Evolutionary conservation across 2,797 vertebrate genomes (phyloP), one percentile per base, ranked within the genome.

Genomic region (Natrix natrix): DNA sequence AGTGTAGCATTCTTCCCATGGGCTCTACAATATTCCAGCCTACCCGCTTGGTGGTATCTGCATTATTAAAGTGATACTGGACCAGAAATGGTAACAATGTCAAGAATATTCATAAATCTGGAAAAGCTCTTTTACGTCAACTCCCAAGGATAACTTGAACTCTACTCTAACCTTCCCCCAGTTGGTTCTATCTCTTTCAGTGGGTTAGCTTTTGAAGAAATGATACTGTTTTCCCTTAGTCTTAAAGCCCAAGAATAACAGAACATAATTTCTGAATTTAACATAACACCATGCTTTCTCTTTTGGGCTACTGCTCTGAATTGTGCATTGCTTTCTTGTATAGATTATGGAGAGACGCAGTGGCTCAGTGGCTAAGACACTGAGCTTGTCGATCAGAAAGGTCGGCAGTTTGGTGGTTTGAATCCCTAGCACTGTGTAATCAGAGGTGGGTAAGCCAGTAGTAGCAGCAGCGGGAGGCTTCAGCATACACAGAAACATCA

Each of bases 121-220:
- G 88, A 61, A 54, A 78, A 69, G 4, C 60, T 37, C 28, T n/a
- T n/a, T 56, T 90, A 22, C 5, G 28, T 59, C 14, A 87, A 5
- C 11, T 2, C 48, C 24, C 11, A 63, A 86, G 59, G 57, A 54
- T 57, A 66, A n/a, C 5, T n/a, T 78, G 78, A 90, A 28, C 60
- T n/a, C 55, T 87, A 12, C 16, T 37, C 43, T 92, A 61, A 90
- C 43, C 63, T 87, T 32, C 20, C 16, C 43, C 28, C 13, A 24
- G 8, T 91, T 91, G 16, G 26, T 78, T 59, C 56, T 94, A 6
- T 37, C 92, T 87, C 86, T 89, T 69, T 89, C 43, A 56, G 89
- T 24, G 74, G 3, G 17, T 43, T 43, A 78, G 17, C 88, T 86
- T 48, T 1, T 22, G 52, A 0, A 54, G 66, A 93, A 89, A 24